Evolutionary conservation across 1,140 invertebrate genomes (phyloP), one percentile per base, ranked within the genome.

Genomic region (Plutomurus gul): DNA sequence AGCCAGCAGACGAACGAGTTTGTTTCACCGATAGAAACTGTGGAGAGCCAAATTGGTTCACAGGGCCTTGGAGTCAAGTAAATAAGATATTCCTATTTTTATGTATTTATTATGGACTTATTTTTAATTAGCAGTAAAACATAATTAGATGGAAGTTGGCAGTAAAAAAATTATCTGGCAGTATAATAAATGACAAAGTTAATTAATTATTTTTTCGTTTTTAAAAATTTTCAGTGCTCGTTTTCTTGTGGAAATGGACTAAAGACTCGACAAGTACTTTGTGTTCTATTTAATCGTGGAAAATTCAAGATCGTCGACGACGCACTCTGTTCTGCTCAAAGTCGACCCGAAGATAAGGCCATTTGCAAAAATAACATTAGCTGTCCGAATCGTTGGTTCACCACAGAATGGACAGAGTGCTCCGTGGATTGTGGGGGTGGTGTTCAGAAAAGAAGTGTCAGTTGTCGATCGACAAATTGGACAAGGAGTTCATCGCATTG

Each of bases 61-160:
- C 87, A 22, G 91, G 92, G 20, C 89, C 91, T 1, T 93, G 92
- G 92, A 86, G 88, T 3, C 85, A 89, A 86, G 90, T 90, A 82
- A 80, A 81, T 73, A 39, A 39, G 4, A 27, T 60, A 13, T 43
- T 43, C n/a, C 39, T 10, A 43, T 13, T n/a, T 43, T 43, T 43
- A n/a, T 8, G 7, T 43, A 13, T 43, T 2, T 43, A n/a, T 43
- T 2, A 43, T 43, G 39, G n/a, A 18, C 16, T n/a, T 22, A 6
- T 20, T 22, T 51, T 51, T 10, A n/a, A 8, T 22, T 51, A 51
- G n/a, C n/a, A n/a, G n/a, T n/a, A n/a, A n/a, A n/a, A n/a, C n/a
- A n/a, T n/a, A n/a, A n/a, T n/a, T n/a, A n/a, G n/a, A n/a, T n/a
- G n/a, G n/a, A n/a, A n/a, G n/a, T n/a, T n/a, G n/a, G n/a, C n/a